Evolutionary conservation across 2,797 vertebrate genomes (phyloP), one percentile per base, ranked within the genome.

Genomic region (Hephaestus fuliginosus): DNA sequence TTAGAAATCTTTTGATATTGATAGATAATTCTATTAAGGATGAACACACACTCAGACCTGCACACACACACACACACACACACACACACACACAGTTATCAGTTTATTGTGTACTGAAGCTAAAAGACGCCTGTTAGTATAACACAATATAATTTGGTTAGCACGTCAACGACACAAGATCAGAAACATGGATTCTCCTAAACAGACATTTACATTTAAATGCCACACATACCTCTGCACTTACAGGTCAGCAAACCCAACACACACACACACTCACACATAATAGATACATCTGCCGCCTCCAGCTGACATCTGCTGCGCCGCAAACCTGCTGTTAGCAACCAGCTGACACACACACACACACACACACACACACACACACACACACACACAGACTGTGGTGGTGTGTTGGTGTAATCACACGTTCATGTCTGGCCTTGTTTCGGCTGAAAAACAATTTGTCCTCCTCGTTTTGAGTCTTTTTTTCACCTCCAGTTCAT

Each of bases 291-390:
- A 87, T 89, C 86, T 89, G 87, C 67, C 12, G 25, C 72, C 81
- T 81, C 70, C 79, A 80, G 77, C 85, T 80, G 89, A 88, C 89
- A 87, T 82, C 86, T 87, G 89, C 78, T 82, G 2, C 64, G 22
- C 66, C 1, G 3, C 49, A 70, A 75, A 70, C 82, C 77, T 80
- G 81, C 78, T 87, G 81, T 82, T 81, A 74, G 53, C 61, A 69
- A 36, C 36, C 65, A 74, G 75, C 70, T 80, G 77, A 73, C 25
- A 71, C 43, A 65, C 71, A 71, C 1, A 79, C 33, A 66, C 39
- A 70, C 49, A 63, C 49, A 56, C 48, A 74, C 58, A 56, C 25
- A 71, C 43, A 65, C 71, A 71, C 1, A 79, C 33, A 66, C 39
- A 70, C 49, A 63, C 49, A 56, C 48, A 74, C 58, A 70, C 71